Evolutionary conservation across 2,888 invertebrate species (phyloP).

Genomic region (Leuctra nigra): DNA sequence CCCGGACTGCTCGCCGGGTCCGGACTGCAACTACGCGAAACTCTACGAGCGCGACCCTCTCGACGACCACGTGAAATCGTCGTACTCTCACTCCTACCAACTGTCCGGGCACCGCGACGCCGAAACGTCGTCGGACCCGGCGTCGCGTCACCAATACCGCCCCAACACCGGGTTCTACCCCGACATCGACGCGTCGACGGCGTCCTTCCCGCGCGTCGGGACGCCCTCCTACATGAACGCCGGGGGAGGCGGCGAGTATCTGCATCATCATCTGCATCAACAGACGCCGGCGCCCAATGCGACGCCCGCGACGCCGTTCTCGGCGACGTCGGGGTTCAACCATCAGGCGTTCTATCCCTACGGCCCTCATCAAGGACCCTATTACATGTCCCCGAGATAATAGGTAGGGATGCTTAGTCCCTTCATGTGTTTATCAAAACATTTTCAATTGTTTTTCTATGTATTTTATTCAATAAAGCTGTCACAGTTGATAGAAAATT

Average conservation of each 20-base stretch:
- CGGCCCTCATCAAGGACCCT: conserved; percentile 27
- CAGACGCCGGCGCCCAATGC: conserved; percentile 13
- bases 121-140: background rate
- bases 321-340: conserved; percentile 14
- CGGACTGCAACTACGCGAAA: conserved; percentile 27
- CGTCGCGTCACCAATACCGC: conserved; percentile 1
- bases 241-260: conserved; percentile 20
- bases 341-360: conserved; percentile 29
- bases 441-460: too few relatives aligned
- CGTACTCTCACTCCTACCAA: conserved; percentile 20
- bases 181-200: conserved; percentile 4
- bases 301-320: conserved; percentile 18
- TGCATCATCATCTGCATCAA: conserved; percentile 23
- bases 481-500: too few relatives aligned
- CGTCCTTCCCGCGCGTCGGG: too few relatives aligned
- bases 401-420: too few relatives aligned
- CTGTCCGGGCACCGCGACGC: background rate
- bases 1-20: conserved; percentile 25
- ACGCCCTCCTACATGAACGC: background rate
- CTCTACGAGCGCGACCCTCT: conserved; percentile 25
- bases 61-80: conserved; percentile 21
- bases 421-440: too few relatives aligned
- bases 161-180: background rate
- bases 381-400: conserved; percentile 29
- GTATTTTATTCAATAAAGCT: too few relatives aligned